A percentile compares a stretch with the other conserved stretches of the same genome.
Evolutionary conservation across 2,113 vertebrate genomes (phyloP).

Genomic region (Patagioenas fasciata): DNA sequence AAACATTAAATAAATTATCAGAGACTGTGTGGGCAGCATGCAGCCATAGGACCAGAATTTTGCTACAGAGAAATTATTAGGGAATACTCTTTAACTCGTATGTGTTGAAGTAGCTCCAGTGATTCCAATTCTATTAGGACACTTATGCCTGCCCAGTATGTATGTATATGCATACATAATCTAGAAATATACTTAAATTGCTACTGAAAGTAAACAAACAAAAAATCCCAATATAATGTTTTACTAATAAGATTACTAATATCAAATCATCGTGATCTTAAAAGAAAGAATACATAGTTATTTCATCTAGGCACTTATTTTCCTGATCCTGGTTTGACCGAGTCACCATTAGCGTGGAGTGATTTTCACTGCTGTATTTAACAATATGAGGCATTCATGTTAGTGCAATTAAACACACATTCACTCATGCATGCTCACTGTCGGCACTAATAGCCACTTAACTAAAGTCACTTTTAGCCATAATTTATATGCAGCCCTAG

Average conservation of each 20-base stretch:
- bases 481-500: not conserved
- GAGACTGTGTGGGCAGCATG: not conserved
- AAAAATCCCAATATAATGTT: not conserved
- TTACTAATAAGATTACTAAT: not conserved
- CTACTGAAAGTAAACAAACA: not conserved
- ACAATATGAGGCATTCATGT: not conserved
- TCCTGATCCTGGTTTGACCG: not conserved
- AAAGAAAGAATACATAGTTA: not conserved
- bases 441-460: not conserved
- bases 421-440: not conserved
- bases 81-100: not conserved
- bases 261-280: not conserved
- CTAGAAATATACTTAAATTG: not conserved
- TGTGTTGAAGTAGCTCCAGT: not conserved
- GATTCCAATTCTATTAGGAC: not conserved
- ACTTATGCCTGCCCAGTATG: not conserved
- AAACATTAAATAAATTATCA: not conserved
- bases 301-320: not conserved
- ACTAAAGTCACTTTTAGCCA: not conserved
- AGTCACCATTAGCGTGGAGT: accelerated
- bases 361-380: not conserved
- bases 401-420: not conserved
- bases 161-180: not conserved
- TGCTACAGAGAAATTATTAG: not conserved
- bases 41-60: not conserved